These are phyloP conservation scores for Clarias macrocephalus DNA, from an alignment of 2,113 vertebrate genomes.

Conservation along the genomic window DNA sequence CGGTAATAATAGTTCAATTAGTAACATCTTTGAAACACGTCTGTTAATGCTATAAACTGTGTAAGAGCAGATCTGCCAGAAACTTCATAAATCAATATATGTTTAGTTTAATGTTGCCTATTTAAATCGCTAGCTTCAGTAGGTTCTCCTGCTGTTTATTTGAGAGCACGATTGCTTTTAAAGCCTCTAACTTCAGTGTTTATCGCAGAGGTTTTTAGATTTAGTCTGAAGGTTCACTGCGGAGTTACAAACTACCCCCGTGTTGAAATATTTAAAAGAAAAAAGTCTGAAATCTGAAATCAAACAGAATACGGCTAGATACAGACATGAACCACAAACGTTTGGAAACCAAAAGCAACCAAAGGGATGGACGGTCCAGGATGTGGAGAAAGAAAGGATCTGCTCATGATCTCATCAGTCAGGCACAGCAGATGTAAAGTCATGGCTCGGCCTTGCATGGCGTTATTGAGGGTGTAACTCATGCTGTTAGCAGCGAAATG, in stretches of 20 bases:
- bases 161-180: neutral
- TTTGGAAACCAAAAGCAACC: neutral
- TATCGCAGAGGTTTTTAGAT: neutral
- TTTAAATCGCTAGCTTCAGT: neutral
- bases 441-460: neutral
- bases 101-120: neutral
- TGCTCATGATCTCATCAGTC: neutral
- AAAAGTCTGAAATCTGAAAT: no score
- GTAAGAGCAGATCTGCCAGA: neutral
- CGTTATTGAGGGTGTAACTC: neutral
- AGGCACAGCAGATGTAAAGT: neutral
- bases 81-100: no score
- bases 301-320: neutral
- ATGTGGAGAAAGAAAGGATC: neutral
- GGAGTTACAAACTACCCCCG: neutral
- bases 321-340: neutral
- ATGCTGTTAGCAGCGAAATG: no score
- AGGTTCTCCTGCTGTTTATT: neutral
- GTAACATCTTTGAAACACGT: neutral
- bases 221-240: neutral
- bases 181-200: neutral
- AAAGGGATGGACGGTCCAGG: neutral
- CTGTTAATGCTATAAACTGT: neutral
- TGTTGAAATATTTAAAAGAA: no score
- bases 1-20: neutral